A percentile compares a stretch with the other conserved stretches of the same genome.
These are phyloP conservation scores for Emys orbicularis DNA, from an alignment of 2,797 vertebrate genomes.

Conservation along the genomic window DNA sequence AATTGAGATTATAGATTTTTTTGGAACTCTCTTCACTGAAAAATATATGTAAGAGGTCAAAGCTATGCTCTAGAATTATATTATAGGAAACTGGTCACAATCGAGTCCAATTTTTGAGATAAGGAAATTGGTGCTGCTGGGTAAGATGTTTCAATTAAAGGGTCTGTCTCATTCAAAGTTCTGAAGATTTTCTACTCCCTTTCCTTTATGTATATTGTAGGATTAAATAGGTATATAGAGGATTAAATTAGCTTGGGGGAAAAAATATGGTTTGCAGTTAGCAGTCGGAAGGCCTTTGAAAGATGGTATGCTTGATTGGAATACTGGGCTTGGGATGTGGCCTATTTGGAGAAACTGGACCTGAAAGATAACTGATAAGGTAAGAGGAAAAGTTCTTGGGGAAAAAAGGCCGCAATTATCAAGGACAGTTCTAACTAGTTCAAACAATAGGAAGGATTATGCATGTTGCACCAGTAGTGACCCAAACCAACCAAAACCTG, in stretches of 20 bases:
- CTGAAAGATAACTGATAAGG: too few relatives aligned
- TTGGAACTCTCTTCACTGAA: conserved; percentile 35
- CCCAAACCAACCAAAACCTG: too few relatives aligned
- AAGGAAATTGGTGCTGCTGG: conserved; percentile 25
- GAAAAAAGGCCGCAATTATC: too few relatives aligned
- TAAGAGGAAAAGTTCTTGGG: too few relatives aligned
- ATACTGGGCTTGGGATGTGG: too few relatives aligned
- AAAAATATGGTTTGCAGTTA: too few relatives aligned
- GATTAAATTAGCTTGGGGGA: not conserved
- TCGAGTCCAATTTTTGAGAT: not conserved
- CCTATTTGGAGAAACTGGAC: too few relatives aligned
- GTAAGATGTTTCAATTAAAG: not conserved
- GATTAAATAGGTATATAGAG: not conserved
- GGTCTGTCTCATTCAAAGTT: conserved; percentile 6
- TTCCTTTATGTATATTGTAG: not conserved
- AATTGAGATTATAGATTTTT: conserved; percentile 71
- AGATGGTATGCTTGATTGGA: too few relatives aligned
- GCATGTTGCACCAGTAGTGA: too few relatives aligned
- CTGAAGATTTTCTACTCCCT: conserved; percentile 19
- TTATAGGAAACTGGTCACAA: conserved; percentile 14
- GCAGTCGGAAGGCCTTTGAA: too few relatives aligned
- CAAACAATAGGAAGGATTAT: too few relatives aligned
- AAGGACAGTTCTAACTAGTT: too few relatives aligned
- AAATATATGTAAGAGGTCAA: conserved; percentile 49
- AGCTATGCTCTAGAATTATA: conserved; percentile 24